Percentiles rank a stretch among this genome's conserved stretches.
These are phyloP conservation scores for Troides aeacus DNA, from an alignment of 2,888 invertebrate genomes.

Conservation along the genomic window DNA sequence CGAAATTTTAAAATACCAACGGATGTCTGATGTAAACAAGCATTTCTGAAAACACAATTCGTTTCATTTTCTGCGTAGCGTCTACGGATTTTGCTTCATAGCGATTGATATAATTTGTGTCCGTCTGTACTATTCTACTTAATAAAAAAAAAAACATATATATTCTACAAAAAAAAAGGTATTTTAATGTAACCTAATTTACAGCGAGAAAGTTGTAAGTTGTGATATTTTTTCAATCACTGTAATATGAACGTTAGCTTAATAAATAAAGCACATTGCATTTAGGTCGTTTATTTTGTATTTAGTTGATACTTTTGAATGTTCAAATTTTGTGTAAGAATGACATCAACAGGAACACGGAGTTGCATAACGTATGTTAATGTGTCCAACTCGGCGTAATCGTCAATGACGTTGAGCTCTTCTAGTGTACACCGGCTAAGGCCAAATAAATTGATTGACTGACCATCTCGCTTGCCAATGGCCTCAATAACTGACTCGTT, in stretches of 20 bases:
- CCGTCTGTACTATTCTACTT: too few relatives aligned
- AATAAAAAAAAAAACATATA: too few relatives aligned
- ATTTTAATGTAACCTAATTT: too few relatives aligned
- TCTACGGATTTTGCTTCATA: neutral
- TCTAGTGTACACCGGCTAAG: conserved; percentile 34
- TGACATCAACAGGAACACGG: neutral
- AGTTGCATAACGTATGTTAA: conserved; percentile 10
- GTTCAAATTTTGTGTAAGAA: neutral
- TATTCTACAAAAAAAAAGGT: too few relatives aligned
- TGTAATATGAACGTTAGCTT: too few relatives aligned
- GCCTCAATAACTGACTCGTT: conserved; percentile 46
- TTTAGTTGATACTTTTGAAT: neutral
- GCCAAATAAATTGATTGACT: conserved; percentile 49
- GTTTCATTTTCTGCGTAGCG: conserved; percentile 22
- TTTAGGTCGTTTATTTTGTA: neutral
- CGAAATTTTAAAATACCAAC: conserved; percentile 21
- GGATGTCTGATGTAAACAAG: conserved; percentile 24
- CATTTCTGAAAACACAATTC: conserved; percentile 17
- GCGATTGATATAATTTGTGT: neutral
- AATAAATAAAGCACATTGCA: too few relatives aligned
- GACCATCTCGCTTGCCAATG: conserved; percentile 41
- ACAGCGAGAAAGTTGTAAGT: too few relatives aligned
- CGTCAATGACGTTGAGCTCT: conserved; percentile 16
- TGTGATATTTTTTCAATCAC: too few relatives aligned
- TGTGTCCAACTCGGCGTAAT: conserved; percentile 3